Evolutionary conservation across 2,113 vertebrate genomes (phyloP).

Genomic region (Pterocles orientalis): DNA sequence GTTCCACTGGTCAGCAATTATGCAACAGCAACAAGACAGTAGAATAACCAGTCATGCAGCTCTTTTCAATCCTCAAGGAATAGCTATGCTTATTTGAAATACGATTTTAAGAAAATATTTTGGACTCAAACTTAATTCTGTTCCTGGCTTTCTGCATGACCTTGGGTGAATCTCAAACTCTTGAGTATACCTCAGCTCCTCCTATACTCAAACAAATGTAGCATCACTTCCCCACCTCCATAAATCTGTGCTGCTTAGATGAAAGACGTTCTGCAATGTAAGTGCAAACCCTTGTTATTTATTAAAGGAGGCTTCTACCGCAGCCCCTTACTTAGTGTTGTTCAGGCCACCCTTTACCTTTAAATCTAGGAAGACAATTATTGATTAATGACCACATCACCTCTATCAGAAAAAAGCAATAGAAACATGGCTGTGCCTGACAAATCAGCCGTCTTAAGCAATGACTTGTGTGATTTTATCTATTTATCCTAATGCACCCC

Average conservation of each 20-base stretch:
- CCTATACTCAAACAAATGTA: neutral
- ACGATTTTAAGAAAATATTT: neutral
- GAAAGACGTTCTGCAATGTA: neutral
- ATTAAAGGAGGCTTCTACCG: conserved; percentile 29
- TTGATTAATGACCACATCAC: conserved; percentile 26
- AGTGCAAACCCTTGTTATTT: conserved; percentile 45
- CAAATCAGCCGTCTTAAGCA: neutral
- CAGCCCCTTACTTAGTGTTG: neutral
- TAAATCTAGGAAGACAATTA: conserved; percentile 48
- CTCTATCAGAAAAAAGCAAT: conserved; percentile 43
- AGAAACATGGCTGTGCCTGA: neutral
- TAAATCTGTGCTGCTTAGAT: conserved; percentile 3
- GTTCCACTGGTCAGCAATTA: neutral
- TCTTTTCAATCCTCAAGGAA: neutral
- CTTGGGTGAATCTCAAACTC: neutral
- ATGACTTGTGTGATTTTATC: neutral
- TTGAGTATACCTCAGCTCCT: neutral
- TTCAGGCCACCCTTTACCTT: neutral
- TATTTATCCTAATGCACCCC: neutral
- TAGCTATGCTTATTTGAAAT: neutral
- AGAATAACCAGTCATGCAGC: neutral
- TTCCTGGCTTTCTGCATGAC: neutral
- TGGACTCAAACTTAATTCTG: neutral
- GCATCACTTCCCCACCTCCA: neutral
- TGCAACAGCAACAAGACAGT: neutral